Base-by-base conservation (phyloP, 1,140 invertebrate genomes). In the Zaprionus lachaisei region DNA sequence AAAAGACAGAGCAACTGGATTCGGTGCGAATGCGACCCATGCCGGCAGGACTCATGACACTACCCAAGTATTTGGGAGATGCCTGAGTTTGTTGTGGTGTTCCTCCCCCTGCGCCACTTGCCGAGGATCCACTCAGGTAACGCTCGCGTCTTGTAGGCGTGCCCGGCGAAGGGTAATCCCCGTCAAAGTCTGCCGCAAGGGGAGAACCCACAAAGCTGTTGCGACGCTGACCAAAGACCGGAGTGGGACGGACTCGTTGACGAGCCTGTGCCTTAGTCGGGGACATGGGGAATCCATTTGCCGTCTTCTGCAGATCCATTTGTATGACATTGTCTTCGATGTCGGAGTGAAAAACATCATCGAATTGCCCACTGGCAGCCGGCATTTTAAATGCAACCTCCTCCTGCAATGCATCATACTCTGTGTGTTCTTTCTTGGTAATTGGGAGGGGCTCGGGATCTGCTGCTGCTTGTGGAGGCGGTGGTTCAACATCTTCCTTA, bases 11-110 rank as follows among this genome's bases (percentile, higher is more conserved):
- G 62, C 93, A 93, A 5, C 92, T 63, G 4, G 93, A 94, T 76
- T 94, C 94, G 7, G 94, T 94, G 60, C 89, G 91, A 34, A 87
- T 83, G 12, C 93, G 91, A 0, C 87, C 81, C 70, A 91, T 61
- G 9, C 81, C 85, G 2, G 79, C 85, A 2, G 79, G 85, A 63
- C 85, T 91, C 78, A 56, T 92, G 22, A 82, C 67, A 4, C 76
- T 55, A 60, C 72, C 67, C 38, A 76, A 77, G 55, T 81, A 85
- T 72, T 91, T 91, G 11, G 86, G 82, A 1, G 85, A 90, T 22
- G 69, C 44, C 14, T 80, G 79, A 9, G 60, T 51, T 60, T 81
- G 81, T 56, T 77, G 68, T 0, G 72, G 72, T 4, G 77, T 80
- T 3, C 61, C 80, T 1, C 61, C 80, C 26, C 62, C 65, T 15